phyloP scores from a whole-genome alignment of 2,888 invertebrate species.

The Piscicola geometra region DNA sequence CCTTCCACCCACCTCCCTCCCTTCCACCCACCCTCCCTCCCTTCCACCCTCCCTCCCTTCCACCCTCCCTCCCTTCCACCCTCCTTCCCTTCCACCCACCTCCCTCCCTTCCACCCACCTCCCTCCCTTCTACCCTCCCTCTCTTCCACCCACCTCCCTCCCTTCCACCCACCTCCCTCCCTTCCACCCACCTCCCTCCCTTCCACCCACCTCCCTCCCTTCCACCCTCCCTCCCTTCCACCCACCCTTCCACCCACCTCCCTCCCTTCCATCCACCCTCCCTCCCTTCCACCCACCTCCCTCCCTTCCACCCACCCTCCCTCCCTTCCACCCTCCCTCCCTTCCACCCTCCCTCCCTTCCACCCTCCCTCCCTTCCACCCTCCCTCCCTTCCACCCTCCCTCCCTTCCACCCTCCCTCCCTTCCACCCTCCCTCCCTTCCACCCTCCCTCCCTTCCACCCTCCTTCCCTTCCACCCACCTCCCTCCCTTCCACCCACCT shows the following conservation, averaged over 20 bases:
- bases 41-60: not conserved
- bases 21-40: no score
- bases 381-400: no score
- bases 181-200: not conserved
- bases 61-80: not conserved
- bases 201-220: not conserved
- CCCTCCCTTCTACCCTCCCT: no score
- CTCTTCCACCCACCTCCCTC: not conserved
- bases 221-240: not conserved
- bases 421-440: not conserved
- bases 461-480: not conserved
- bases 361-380: not conserved
- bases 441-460: not conserved
- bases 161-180: not conserved
- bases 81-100: not conserved
- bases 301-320: not conserved
- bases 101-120: not conserved
- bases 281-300: not conserved
- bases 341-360: not conserved
- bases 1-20: not conserved
- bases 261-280: not conserved
- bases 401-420: not conserved
- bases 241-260: not conserved
- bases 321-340: not conserved
- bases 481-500: no score